phyloP scores from a whole-genome alignment of 2,113 vertebrate genomes.

The Phyllopteryx taeniolatus region DNA sequence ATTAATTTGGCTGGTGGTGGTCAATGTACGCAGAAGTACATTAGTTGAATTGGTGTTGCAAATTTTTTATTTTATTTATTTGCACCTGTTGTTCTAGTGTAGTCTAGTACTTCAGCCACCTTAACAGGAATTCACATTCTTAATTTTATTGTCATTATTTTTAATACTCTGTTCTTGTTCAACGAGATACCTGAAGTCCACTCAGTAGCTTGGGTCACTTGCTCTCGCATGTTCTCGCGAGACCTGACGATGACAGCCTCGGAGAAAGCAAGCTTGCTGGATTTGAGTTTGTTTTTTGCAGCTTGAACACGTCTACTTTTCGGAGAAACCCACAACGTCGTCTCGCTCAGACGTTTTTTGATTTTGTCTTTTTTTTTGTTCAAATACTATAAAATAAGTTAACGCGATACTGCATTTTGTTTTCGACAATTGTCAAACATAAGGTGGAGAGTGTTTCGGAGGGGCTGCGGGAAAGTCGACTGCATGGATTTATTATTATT shows the following conservation, averaged over 20 bases:
- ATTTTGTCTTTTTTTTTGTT: neutral
- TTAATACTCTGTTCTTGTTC: too few species aligned
- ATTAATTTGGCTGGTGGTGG: too few species aligned
- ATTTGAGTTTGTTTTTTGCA: constrained; percentile 20
- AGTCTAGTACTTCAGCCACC: too few species aligned
- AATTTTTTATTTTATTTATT: too few species aligned
- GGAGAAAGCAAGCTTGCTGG: constrained; percentile 30
- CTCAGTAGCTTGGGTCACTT: neutral
- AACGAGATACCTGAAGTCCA: neutral
- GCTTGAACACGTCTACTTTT: constrained; percentile 9
- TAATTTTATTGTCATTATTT: neutral
- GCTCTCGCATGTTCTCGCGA: constrained; percentile 50
- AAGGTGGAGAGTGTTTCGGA: constrained; percentile 13
- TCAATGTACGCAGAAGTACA: too few species aligned
- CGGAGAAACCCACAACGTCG: neutral
- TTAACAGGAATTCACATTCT: too few species aligned
- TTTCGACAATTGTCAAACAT: neutral
- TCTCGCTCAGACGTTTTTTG: too few species aligned
- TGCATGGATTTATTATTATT: neutral
- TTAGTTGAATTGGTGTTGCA: too few species aligned
- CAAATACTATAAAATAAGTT: neutral
- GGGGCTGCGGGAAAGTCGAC: constrained; percentile 26
- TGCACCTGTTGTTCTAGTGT: too few species aligned
- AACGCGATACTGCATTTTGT: neutral
- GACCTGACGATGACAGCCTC: constrained; percentile 22